Percentiles rank a stretch among this genome's conserved stretches.
Conservation (phyloP, 2,888 invertebrate genomes). For the Dorcus parallelipipedus region DNA sequence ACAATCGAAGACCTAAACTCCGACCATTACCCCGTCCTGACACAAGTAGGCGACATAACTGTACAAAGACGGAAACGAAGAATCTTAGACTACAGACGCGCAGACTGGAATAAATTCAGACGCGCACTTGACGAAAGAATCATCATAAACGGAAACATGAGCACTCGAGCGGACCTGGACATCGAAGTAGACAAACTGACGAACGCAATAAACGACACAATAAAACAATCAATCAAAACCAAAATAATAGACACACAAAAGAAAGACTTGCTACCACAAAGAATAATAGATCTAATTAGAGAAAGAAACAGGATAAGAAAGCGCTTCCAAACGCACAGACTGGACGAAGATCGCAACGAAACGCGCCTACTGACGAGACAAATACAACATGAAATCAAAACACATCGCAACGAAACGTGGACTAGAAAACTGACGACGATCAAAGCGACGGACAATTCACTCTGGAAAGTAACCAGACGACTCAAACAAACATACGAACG, state of each 20-base stretch:
- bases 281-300: too few relatives aligned
- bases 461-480: background rate
- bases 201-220: too few relatives aligned
- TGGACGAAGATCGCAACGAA: background rate
- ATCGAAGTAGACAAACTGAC: too few relatives aligned
- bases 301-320: background rate
- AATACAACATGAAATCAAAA: background rate
- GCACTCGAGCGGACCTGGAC: too few relatives aligned
- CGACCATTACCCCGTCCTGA: background rate
- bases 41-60: background rate
- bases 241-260: background rate
- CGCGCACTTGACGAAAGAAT: background rate
- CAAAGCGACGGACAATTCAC: background rate
- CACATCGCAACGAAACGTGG: background rate
- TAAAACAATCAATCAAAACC: too few relatives aligned
- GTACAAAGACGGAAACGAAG: background rate
- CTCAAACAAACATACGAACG: background rate
- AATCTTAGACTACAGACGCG: background rate
- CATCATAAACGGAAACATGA: background rate
- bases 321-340: background rate
- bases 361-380: background rate
- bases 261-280: too few relatives aligned
- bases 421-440: background rate
- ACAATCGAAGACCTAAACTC: background rate
- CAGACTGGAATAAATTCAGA: conserved; percentile 4